Percentiles rank a stretch among this genome's conserved stretches.
These are phyloP conservation scores for Taenaris catops DNA, from an alignment of 2,888 invertebrate genomes.

Conservation along the genomic window DNA sequence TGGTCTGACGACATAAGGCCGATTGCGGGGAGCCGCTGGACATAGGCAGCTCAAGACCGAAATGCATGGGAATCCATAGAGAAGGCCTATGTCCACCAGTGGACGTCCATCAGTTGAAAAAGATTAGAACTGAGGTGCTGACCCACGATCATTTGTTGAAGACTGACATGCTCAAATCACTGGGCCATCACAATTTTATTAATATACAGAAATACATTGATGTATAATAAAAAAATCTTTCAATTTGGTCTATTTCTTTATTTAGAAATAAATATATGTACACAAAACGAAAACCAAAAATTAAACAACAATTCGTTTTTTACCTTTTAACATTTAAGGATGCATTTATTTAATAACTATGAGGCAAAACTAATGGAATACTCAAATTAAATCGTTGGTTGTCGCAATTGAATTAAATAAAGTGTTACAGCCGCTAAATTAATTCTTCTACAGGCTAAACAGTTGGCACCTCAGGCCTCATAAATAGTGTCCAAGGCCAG, in stretches of 20 bases:
- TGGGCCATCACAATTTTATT: no score
- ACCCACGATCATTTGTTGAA: no score
- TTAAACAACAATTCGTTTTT: constrained; percentile 15
- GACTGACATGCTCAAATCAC: no score
- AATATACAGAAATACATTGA: background rate
- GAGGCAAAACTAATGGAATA: constrained; percentile 29
- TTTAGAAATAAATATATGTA: background rate
- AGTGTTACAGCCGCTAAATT: constrained; percentile 69
- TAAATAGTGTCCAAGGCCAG: constrained; percentile 88
- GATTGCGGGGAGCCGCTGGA: no score
- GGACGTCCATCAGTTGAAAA: no score
- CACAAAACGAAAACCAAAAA: no score
- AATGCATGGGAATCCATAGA: no score
- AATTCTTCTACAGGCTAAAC: constrained; percentile 62
- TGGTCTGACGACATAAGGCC: no score
- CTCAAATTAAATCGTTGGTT: constrained; percentile 39
- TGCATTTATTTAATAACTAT: constrained; percentile 15
- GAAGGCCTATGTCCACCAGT: no score
- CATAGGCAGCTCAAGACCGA: no score
- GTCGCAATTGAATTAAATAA: constrained; percentile 54
- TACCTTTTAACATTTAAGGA: constrained; percentile 4
- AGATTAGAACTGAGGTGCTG: no score
- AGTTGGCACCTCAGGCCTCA: constrained; percentile 75
- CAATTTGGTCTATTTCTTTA: background rate
- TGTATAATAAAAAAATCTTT: background rate